Evolutionary conservation across 2,797 vertebrate species (phyloP), one percentile per base, ranked within the genome.

Genomic region (Rallus crepitans): DNA sequence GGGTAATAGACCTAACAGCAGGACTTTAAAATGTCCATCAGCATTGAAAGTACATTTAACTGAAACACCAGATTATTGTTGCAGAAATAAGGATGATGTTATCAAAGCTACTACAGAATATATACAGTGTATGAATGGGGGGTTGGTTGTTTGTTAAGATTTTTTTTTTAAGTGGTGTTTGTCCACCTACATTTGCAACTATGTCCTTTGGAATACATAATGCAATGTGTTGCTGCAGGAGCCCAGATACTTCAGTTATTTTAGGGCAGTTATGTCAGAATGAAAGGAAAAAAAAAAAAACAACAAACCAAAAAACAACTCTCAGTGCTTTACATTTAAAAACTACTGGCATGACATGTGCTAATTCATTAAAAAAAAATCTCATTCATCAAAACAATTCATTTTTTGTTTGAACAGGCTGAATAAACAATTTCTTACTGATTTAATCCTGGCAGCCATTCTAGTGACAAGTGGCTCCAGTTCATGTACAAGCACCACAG

Each of bases 301-400:
- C 50, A 27, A 48, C 21, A 48, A 48, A 48, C 47, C 21, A 48
- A 48, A 48, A 48, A 21, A 21, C 47, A 48, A 48, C 17, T 65
- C 91, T 96, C 97, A 95, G 83, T 95, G 93, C 59, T 93, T 97
- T 97, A 98, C 93, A 95, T 97, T 97, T 97, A 96, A 98, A 96
- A 98, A 96, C 96, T 90, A 94, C 93, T 97, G 97, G 97, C 97
- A 97, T 97, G 96, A 95, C 95, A 90, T 88, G 89, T 93, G 94
- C 94, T 96, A 95, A 98, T 98, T 97, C 97, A 98, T 97, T 97
- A 47, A 95, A 97, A 92, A 94, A 97, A 96, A 94, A 97, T 95
- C 96, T 96, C 97, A 97, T 98, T 98, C 97, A 98, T 97, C 96
- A 96, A 97, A 97, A 98, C 97, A 98, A 98, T 97, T 96, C 94